A percentile compares a stretch with the other conserved stretches of the same genome.
Evolutionary conservation across 2,888 invertebrate genomes (phyloP).

Genomic region (Ophion costatus): DNA sequence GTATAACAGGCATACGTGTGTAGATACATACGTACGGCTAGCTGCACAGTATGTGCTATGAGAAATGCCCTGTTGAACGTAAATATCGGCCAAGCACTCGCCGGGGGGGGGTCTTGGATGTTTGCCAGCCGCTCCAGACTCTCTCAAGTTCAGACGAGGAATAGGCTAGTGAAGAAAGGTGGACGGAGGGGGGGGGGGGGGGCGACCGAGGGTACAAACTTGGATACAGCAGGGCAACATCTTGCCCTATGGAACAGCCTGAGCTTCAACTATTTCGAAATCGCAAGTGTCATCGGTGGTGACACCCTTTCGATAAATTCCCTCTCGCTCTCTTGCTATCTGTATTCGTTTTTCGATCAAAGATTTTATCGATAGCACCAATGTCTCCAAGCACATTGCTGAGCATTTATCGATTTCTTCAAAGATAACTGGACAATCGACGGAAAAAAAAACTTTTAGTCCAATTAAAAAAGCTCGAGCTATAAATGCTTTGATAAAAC

Average conservation of each 20-base stretch:
- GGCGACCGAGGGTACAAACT: conserved; percentile 34
- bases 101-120: conserved; percentile 68
- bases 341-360: background rate
- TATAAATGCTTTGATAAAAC: too few relatives aligned
- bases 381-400: too few relatives aligned
- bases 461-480: too few relatives aligned
- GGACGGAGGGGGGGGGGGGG: conserved; percentile 14
- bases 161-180: background rate
- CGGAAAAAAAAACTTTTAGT: too few relatives aligned
- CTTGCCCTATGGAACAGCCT: conserved; percentile 23
- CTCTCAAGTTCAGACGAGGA: conserved; percentile 65
- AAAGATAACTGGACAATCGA: too few relatives aligned
- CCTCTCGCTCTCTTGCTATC: background rate
- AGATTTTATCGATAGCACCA: too few relatives aligned
- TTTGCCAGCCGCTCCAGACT: conserved; percentile 71
- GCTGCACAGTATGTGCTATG: conserved; percentile 7
- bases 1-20: background rate
- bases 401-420: too few relatives aligned
- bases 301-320: background rate
- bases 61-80: conserved; percentile 59
- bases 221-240: conserved; percentile 7
- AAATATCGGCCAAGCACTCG: conserved; percentile 74
- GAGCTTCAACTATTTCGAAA: conserved; percentile 36
- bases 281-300: conserved; percentile 27
- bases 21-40: background rate